Percentiles rank a stretch among this genome's conserved stretches.
These are phyloP conservation scores for Salmo trutta DNA, from an alignment of 2,797 vertebrate species.

Conservation along the genomic window DNA sequence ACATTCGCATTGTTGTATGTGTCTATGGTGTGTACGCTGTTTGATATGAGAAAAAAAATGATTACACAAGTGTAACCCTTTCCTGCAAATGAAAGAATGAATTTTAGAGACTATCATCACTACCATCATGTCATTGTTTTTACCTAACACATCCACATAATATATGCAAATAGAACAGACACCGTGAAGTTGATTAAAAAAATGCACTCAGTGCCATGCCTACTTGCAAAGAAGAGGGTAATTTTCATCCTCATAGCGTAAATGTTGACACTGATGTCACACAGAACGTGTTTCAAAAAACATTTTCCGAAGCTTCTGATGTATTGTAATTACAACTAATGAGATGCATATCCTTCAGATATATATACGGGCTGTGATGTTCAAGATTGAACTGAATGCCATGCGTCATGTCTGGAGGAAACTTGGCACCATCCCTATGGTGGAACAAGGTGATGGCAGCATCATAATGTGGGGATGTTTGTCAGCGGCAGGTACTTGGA, in stretches of 20 bases:
- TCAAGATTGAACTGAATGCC: too few relatives aligned
- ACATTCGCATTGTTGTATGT: neutral
- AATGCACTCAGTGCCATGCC: neutral
- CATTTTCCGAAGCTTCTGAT: neutral
- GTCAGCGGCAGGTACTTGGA: too few relatives aligned
- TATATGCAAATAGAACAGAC: neutral
- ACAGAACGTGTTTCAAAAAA: neutral
- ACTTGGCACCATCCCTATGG: too few relatives aligned
- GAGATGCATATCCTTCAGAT: neutral
- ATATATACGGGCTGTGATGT: neutral
- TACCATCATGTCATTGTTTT: neutral
- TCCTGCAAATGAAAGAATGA: neutral
- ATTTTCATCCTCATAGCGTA: neutral
- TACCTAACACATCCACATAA: neutral
- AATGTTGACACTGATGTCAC: neutral
- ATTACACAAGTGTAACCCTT: neutral
- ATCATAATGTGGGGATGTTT: too few relatives aligned
- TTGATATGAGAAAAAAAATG: neutral
- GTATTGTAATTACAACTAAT: neutral
- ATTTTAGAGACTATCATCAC: neutral
- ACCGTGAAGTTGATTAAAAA: neutral
- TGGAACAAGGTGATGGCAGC: too few relatives aligned
- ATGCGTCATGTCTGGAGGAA: too few relatives aligned
- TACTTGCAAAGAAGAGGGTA: neutral
- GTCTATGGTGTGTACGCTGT: neutral